These are phyloP conservation scores for Meleagris gallopavo DNA, from an alignment of 2,113 vertebrate species.

Conservation along the genomic window DNA sequence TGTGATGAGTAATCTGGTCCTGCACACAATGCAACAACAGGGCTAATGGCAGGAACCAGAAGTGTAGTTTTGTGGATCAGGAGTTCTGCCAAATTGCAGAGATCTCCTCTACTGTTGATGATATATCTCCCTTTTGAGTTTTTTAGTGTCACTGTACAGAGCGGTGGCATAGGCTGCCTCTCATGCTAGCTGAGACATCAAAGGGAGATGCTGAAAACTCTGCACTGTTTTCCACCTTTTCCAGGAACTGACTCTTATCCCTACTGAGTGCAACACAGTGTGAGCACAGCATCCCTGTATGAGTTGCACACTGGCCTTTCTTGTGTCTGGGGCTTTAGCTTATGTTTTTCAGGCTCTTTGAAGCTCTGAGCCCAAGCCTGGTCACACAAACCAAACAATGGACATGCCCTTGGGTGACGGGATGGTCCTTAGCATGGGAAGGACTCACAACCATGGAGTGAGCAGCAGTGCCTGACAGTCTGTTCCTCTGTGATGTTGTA, in stretches of 20 bases:
- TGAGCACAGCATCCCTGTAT: not conserved
- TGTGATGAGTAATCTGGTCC: slow-evolving; percentile 24
- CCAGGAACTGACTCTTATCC: not conserved
- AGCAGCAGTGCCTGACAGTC: fast-evolving
- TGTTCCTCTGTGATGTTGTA: not conserved
- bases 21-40: slow-evolving; percentile 1
- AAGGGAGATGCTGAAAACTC: not conserved
- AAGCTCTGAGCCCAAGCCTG: not conserved
- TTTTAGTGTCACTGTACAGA: not conserved
- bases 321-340: fast-evolving
- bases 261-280: not conserved
- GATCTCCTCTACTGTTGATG: not conserved
- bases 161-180: slow-evolving; percentile 1
- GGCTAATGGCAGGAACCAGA: not conserved
- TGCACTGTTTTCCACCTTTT: not conserved
- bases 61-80: not conserved
- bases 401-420: fast-evolving
- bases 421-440: not conserved
- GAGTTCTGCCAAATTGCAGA: slow-evolving; percentile 19
- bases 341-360: not conserved
- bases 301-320: fast-evolving
- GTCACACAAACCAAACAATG: not conserved
- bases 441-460: fast-evolving
- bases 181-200: not conserved
- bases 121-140: slow-evolving; percentile 14